Evolutionary conservation across 2,888 invertebrate genomes (phyloP).

Genomic region (Oligia strigilis): DNA sequence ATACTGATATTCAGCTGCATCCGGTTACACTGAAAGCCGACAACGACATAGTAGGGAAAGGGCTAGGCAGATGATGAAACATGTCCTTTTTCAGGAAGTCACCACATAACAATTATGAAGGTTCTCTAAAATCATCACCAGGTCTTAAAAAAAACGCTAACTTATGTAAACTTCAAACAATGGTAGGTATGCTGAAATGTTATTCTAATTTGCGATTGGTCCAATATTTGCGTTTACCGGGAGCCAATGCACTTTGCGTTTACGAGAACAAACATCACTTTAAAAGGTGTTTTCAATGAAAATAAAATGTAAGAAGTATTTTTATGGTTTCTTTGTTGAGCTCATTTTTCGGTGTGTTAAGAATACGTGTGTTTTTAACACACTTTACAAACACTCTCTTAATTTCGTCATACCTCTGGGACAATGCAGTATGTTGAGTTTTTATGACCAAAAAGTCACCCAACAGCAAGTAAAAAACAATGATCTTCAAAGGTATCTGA

Average conservation of each 20-base stretch:
- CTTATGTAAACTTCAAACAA: conserved; percentile 34
- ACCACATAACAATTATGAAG: neutral
- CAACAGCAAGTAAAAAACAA: neutral
- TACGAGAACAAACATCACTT: conserved; percentile 54
- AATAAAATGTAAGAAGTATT: conserved; percentile 49
- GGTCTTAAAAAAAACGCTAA: neutral
- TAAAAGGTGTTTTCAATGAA: conserved; percentile 47
- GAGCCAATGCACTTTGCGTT: conserved; percentile 66
- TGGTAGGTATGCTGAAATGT: conserved; percentile 31
- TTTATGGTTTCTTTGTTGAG: conserved; percentile 48
- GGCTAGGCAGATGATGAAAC: too few relatives aligned
- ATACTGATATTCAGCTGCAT: too few relatives aligned
- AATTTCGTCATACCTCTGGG: conserved; percentile 32
- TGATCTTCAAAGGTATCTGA: neutral
- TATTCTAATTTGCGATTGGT: conserved; percentile 60
- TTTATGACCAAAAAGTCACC: neutral
- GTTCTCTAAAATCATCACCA: too few relatives aligned
- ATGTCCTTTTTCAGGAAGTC: neutral
- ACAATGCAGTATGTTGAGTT: conserved; percentile 11
- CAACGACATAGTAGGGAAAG: too few relatives aligned
- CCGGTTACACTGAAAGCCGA: too few relatives aligned
- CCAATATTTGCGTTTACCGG: conserved; percentile 59
- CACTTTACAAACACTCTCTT: conserved; percentile 27
- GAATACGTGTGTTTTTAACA: conserved; percentile 29
- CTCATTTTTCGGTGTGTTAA: conserved; percentile 40